Evolutionary conservation across 1,140 invertebrate species (phyloP).

Genomic region (Samia ricini): DNA sequence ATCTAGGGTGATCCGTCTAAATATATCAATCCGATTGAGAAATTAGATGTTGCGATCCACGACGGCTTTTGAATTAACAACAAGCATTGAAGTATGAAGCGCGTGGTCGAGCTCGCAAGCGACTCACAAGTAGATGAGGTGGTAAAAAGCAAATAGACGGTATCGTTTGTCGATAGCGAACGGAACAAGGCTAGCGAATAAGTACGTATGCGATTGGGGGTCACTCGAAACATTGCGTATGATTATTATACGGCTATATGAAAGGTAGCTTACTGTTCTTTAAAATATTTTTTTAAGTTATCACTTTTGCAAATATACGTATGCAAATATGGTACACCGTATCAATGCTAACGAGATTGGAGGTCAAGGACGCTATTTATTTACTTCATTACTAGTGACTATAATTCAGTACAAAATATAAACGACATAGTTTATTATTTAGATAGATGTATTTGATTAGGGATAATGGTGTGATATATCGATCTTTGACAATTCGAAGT

Average conservation of each 20-base stretch:
- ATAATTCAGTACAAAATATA: too few species aligned
- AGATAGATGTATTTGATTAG: too few species aligned
- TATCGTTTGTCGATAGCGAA: conserved; percentile 31
- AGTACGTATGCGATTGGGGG: conserved; percentile 29
- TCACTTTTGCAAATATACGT: too few species aligned
- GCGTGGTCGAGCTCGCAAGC: conserved; percentile 40
- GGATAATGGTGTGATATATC: too few species aligned
- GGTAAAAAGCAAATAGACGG: conserved; percentile 30
- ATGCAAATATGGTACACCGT: too few species aligned
- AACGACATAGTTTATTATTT: too few species aligned
- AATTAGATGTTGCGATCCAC: not conserved
- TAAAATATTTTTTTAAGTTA: too few species aligned
- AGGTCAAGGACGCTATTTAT: too few species aligned
- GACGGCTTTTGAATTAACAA: conserved; percentile 40
- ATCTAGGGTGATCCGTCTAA: not conserved
- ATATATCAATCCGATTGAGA: conserved; percentile 3
- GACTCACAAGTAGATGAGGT: conserved; percentile 46
- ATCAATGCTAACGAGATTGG: too few species aligned
- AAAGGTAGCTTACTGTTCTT: too few species aligned
- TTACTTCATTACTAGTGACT: too few species aligned
- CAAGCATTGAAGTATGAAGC: conserved; percentile 31
- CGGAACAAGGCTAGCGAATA: conserved; percentile 39
- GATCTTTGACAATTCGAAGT: too few species aligned
- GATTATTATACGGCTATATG: conserved; percentile 18
- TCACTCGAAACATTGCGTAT: conserved; percentile 27